phyloP scores from a whole-genome alignment of 53 echinoderm and acorn worm genomes.

The Echinometra lucunter region DNA sequence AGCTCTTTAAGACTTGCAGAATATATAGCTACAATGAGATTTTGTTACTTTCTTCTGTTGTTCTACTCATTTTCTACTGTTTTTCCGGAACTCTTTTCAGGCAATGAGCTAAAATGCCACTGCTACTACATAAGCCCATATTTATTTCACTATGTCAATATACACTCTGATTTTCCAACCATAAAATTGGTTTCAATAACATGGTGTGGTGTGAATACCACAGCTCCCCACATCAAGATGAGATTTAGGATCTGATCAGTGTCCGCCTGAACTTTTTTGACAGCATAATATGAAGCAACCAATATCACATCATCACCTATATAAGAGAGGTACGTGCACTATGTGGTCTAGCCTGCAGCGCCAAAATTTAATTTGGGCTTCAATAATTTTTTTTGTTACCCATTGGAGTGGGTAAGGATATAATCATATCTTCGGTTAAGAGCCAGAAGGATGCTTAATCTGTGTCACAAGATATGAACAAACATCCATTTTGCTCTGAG shows the following conservation, averaged over 20 bases:
- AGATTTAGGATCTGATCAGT: not conserved
- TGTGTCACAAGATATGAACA: not conserved
- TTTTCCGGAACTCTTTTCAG: too few relatives aligned
- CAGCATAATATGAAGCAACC: constrained; percentile 2
- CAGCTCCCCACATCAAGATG: not conserved
- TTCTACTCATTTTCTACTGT: too few relatives aligned
- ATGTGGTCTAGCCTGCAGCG: constrained; percentile 13
- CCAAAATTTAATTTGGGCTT: constrained; percentile 49
- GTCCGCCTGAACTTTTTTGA: constrained; percentile 20
- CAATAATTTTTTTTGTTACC: constrained; percentile 7
- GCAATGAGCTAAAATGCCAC: too few relatives aligned
- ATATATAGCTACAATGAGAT: too few relatives aligned
- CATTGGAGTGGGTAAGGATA: not conserved
- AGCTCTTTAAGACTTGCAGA: too few relatives aligned
- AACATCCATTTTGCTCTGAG: too few relatives aligned
- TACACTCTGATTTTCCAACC: too few relatives aligned
- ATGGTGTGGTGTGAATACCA: not conserved
- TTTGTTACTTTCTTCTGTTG: too few relatives aligned
- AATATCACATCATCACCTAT: constrained; percentile 34
- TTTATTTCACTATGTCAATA: too few relatives aligned
- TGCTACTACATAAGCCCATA: too few relatives aligned
- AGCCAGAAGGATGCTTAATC: not conserved
- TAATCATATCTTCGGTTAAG: not conserved
- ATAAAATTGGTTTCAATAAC: not conserved
- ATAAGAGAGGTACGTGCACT: not conserved